Base-by-base conservation (phyloP, 2,888 invertebrate species). In the Xanthia togata region DNA sequence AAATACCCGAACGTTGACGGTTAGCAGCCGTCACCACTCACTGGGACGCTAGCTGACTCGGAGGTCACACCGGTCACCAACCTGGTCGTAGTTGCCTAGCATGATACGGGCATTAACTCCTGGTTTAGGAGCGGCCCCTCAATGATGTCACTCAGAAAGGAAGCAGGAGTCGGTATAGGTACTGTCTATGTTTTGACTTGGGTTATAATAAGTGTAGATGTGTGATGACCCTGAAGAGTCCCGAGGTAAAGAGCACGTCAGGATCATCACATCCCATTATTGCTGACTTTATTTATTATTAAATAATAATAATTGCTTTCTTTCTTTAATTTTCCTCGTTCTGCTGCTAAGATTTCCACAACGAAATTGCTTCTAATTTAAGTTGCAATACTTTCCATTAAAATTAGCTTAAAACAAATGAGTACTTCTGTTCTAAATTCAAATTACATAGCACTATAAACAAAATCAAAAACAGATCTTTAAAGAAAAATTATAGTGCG, bases 11-110 rank as follows among this genome's bases (percentile, higher is more conserved):
- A 68, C 67, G 71, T 68, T 71, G 83, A 78, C 72, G 84, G 69
- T 60, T 59, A 44, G 44, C 50, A 73, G 70, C 70, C 80, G 70
- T 63, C 84, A 70, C 73, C 73, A 70, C 44, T 60, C 63, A 72
- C 68, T 41, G 84, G 67, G 67, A 59, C 35, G 65, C 73, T 84
- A 67, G 35, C 17, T 69, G 64, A 64, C 59, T 41, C 35, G 62
- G 63, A 67, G 78, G 77, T 79, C 82, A 82, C 60, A 55, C n/a
- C 81, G 81, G 81, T 81, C 81, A 84, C 80, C 84, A 79, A 81
- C 80, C 81, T 73, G 70, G 14, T 55, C 44, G 57, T 82, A 65
- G 53, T 55, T 62, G 31, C 41, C 20, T 79, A 62, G 41, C 57
- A 50, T 73, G 69, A n/a, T 84, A 57, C 84, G 73, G 57, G 69